Evolutionary conservation across 2,888 invertebrate genomes (phyloP).

Genomic region (Portevinia maculata): DNA sequence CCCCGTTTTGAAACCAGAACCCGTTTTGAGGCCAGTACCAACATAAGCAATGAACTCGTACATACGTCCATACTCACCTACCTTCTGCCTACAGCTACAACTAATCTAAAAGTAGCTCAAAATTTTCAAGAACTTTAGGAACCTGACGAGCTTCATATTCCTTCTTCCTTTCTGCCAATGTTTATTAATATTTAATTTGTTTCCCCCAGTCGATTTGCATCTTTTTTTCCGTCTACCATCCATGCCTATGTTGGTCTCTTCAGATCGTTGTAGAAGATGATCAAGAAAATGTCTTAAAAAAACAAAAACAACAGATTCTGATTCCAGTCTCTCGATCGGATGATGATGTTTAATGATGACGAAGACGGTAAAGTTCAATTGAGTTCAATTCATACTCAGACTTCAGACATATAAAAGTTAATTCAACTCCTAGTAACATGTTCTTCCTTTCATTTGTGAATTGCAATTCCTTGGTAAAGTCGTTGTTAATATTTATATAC

Average conservation of each 20-base stretch:
- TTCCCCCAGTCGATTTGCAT: background rate
- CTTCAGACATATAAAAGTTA: constrained; percentile 31
- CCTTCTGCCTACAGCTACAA: no score
- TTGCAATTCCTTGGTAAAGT: constrained; percentile 29
- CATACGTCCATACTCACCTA: no score
- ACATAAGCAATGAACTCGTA: no score
- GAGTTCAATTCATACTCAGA: constrained; percentile 43
- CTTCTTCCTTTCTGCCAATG: constrained; percentile 8
- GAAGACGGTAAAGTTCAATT: constrained; percentile 44
- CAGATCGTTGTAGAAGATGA: constrained; percentile 11
- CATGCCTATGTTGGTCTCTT: constrained; percentile 21
- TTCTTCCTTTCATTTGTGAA: constrained; percentile 17
- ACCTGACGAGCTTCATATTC: background rate
- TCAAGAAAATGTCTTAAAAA: constrained; percentile 7
- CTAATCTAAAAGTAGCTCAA: no score
- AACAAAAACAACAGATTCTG: constrained; percentile 4
- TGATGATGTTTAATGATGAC: constrained; percentile 35
- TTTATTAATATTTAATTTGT: constrained; percentile 5
- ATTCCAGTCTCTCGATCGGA: background rate
- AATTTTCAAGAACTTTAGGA: background rate
- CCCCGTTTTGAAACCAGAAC: no score
- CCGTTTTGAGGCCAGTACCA: no score
- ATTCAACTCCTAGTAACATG: constrained; percentile 45
- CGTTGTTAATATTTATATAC: background rate
- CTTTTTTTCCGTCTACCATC: background rate